Conservation (phyloP, 2,113 vertebrate species). For the Ia io region DNA sequence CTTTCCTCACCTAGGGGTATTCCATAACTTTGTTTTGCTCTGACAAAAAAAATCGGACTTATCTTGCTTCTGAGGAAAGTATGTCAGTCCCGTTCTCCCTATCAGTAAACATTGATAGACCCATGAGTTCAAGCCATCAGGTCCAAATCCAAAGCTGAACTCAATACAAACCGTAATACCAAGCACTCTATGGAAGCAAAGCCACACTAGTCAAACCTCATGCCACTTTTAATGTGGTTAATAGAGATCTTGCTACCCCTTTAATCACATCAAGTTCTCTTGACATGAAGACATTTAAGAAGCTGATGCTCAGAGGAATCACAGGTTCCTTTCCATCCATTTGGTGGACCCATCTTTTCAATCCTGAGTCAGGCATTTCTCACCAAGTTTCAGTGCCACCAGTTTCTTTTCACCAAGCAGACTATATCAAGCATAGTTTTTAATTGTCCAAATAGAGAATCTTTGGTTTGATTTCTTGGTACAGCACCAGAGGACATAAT, state of each 20-base stretch:
- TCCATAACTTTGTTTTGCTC: not conserved
- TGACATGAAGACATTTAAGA: not conserved
- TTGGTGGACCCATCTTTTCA: not conserved
- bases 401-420: not conserved
- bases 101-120: not conserved
- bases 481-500: not conserved
- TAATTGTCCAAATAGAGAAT: not conserved
- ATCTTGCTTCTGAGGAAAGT: not conserved
- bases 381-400: not conserved
- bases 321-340: not conserved
- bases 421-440: not conserved
- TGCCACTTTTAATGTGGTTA: not conserved
- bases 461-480: not conserved
- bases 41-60: not conserved
- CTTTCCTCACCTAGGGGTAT: not conserved
- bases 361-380: not conserved
- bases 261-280: not conserved
- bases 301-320: not conserved
- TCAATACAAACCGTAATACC: not conserved
- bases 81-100: not conserved
- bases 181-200: not conserved
- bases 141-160: not conserved
- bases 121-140: not conserved
- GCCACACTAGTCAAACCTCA: not conserved
- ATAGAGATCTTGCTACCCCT: not conserved